Conservation (phyloP, 2,113 vertebrate genomes). For the Odocoileus virginianus region DNA sequence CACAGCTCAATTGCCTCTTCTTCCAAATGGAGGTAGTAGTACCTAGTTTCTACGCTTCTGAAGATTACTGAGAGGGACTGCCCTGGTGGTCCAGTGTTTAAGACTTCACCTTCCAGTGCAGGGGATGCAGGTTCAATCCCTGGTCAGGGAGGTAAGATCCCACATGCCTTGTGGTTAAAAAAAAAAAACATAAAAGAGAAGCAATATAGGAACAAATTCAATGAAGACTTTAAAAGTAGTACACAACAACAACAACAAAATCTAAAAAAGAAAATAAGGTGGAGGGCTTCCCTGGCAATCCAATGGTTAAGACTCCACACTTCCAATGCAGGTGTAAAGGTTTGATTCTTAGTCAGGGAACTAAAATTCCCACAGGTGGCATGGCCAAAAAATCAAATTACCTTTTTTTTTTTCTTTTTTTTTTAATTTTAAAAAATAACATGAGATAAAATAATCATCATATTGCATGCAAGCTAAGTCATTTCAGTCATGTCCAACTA, state of each 20-base stretch:
- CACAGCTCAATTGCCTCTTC: background rate
- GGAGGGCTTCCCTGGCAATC: background rate
- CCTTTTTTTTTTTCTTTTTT: background rate
- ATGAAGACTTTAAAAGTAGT: background rate
- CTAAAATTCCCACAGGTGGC: background rate
- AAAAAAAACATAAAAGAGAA: background rate
- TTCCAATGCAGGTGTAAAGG: background rate
- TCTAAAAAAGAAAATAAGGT: background rate
- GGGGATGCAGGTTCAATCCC: background rate
- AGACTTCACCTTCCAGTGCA: background rate
- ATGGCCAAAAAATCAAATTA: background rate
- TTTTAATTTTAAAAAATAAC: background rate
- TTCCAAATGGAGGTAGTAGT: background rate
- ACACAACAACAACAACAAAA: background rate
- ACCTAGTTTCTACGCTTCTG: background rate
- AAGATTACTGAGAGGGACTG: background rate
- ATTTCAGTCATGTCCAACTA: background rate
- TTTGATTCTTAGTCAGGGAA: background rate
- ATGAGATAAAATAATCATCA: background rate
- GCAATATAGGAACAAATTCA: background rate
- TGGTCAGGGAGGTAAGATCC: background rate
- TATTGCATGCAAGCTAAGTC: background rate
- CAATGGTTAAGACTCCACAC: background rate
- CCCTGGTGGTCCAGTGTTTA: background rate
- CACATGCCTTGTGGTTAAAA: background rate